phyloP scores from a whole-genome alignment of 2,113 vertebrate genomes.

The Merops nubicus region DNA sequence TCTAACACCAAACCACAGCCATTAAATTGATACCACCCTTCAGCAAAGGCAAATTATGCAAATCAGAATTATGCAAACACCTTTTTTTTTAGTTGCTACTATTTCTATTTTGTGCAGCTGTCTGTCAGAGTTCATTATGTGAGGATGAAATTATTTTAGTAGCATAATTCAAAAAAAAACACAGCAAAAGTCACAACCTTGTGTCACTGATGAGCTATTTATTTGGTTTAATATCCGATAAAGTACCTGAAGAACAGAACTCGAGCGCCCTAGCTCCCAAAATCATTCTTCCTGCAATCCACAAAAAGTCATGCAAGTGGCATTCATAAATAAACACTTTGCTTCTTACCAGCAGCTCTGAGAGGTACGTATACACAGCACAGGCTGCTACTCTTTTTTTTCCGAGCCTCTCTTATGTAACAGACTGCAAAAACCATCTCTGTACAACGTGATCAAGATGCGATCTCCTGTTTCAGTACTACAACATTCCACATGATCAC shows the following conservation, averaged over 20 bases:
- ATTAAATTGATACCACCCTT: not conserved
- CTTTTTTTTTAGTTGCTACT: not conserved
- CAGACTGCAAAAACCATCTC: conserved; percentile 53
- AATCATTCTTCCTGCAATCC: conserved; percentile 6
- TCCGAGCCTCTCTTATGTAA: conserved; percentile 57
- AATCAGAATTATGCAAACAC: conserved; percentile 38
- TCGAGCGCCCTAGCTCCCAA: not conserved
- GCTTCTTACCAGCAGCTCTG: not conserved
- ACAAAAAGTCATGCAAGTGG: not conserved
- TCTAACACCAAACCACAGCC: not conserved
- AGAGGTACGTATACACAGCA: not conserved
- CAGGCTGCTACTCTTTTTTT: not conserved
- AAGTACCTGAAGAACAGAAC: not conserved
- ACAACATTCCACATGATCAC: not conserved
- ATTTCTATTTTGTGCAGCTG: not conserved
- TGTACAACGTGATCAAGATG: conserved; percentile 25
- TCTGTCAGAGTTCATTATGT: not conserved
- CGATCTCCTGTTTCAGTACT: not conserved
- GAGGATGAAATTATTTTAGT: not conserved
- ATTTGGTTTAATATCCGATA: not conserved
- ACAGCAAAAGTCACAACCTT: not conserved
- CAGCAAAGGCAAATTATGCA: conserved; percentile 26
- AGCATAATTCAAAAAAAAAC: not conserved
- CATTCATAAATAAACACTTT: not conserved
- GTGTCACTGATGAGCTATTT: not conserved